A percentile compares a stretch with the other conserved stretches of the same genome.
phyloP scores from a whole-genome alignment of 2,888 invertebrate genomes.

The Drosophila tanythrix region DNA sequence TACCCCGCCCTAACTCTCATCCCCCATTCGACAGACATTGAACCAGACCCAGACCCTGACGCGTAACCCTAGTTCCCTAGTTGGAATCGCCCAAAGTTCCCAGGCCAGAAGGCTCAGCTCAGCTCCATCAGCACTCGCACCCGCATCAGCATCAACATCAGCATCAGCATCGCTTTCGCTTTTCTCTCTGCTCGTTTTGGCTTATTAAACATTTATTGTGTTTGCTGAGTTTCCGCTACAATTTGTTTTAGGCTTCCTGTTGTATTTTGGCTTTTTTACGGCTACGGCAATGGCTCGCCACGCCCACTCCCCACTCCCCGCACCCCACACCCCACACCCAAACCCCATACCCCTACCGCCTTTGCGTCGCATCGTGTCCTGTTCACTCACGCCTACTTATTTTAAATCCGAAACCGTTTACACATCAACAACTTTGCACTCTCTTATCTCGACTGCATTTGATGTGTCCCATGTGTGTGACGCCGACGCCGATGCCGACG shows the following conservation, averaged over 20 bases:
- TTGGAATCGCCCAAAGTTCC: conserved; percentile 1
- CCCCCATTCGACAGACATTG: not conserved
- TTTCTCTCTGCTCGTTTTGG: conserved; percentile 65
- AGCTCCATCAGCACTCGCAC: conserved; percentile 18
- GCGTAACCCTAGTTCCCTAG: conserved; percentile 2
- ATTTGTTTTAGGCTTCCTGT: conserved; percentile 72
- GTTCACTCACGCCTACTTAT: conserved; percentile 57
- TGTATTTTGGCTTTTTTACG: conserved; percentile 44
- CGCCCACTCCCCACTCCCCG: not conserved
- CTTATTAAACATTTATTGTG: conserved; percentile 80
- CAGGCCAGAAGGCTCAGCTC: conserved; percentile 21
- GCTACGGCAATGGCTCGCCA: conserved; percentile 1
- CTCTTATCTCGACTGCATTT: conserved; percentile 65
- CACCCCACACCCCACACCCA: not conserved
- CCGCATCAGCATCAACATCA: not conserved
- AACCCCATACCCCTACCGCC: not conserved
- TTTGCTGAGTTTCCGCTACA: conserved; percentile 76
- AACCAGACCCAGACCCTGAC: conserved; percentile 7
- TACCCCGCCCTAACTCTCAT: not conserved
- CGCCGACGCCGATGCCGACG: not conserved
- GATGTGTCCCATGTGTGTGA: conserved; percentile 64
- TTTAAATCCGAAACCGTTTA: conserved; percentile 70
- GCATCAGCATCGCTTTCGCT: conserved; percentile 24
- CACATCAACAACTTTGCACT: conserved; percentile 70
- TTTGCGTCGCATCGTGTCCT: not conserved